Evolutionary conservation across 2,797 vertebrate species (phyloP).

Genomic region (Borostomias antarcticus): DNA sequence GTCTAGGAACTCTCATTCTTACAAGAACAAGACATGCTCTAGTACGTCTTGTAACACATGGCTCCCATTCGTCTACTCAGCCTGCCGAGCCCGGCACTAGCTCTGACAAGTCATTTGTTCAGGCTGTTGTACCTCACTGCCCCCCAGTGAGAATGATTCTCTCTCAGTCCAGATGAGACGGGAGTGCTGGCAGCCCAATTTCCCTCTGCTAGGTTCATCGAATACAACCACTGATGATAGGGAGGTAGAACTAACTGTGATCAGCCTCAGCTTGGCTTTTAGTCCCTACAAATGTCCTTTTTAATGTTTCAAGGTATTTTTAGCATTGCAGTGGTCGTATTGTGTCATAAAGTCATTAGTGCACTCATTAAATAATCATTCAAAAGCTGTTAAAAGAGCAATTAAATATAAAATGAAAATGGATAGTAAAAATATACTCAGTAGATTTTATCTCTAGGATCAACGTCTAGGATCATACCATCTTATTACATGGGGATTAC

Average conservation of each 20-base stretch:
- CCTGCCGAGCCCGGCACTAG: conserved; percentile 12
- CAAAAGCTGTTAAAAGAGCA: no score
- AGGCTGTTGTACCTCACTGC: conserved; percentile 27
- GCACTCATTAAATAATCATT: no score
- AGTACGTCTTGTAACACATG: not conserved
- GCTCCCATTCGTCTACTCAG: conserved; percentile 16
- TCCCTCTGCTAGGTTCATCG: conserved; percentile 16
- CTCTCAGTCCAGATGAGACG: not conserved
- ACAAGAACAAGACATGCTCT: conserved; percentile 7
- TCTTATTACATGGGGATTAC: no score
- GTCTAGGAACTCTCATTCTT: conserved; percentile 14
- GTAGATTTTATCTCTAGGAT: no score
- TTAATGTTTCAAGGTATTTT: conserved; percentile 48
- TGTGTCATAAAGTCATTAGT: conserved; percentile 48
- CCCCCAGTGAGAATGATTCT: conserved; percentile 27
- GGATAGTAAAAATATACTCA: no score
- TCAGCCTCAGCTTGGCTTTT: conserved; percentile 31
- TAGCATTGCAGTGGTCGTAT: conserved; percentile 36
- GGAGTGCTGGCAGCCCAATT: conserved; percentile 9
- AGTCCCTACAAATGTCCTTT: conserved; percentile 31
- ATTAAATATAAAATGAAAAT: no score
- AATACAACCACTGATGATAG: conserved; percentile 29
- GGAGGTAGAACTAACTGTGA: conserved; percentile 19
- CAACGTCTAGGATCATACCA: no score
- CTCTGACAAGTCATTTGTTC: conserved; percentile 30